Percentiles rank a stretch among this genome's conserved stretches.
phyloP scores from a whole-genome alignment of 2,888 invertebrate genomes.

The Acanthacorydalis orientalis region DNA sequence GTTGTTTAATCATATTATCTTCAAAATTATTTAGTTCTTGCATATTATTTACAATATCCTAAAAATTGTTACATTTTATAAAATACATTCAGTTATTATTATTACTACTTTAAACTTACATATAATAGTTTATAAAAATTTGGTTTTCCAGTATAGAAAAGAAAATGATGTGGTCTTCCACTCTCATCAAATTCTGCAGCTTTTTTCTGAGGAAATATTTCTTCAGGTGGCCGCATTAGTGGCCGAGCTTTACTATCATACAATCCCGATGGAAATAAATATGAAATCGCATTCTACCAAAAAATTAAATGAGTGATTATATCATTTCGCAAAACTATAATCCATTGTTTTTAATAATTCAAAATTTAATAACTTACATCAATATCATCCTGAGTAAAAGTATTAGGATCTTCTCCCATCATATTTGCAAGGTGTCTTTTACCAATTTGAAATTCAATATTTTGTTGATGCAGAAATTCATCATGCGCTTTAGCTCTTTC shows the following conservation, averaged over 20 bases:
- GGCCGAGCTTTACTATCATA: conserved; percentile 75
- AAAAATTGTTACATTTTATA: conserved; percentile 11
- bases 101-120: conserved; percentile 38
- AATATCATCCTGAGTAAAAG: conserved; percentile 73
- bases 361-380: conserved; percentile 38
- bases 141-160: conserved; percentile 84
- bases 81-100: conserved; percentile 2
- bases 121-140: conserved; percentile 70
- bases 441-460: conserved; percentile 73
- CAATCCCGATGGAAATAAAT: conserved; percentile 91
- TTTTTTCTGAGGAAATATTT: conserved; percentile 68
- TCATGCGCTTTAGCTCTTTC: conserved; percentile 68
- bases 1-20: conserved; percentile 48
- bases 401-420: conserved; percentile 90
- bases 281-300: conserved; percentile 67
- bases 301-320: conserved; percentile 7
- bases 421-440: conserved; percentile 94
- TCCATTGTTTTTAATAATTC: not conserved
- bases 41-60: conserved; percentile 55
- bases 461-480: conserved; percentile 64
- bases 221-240: conserved; percentile 74
- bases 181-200: conserved; percentile 80
- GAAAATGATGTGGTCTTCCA: conserved; percentile 77
- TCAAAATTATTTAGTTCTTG: conserved; percentile 49
- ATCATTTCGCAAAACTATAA: not conserved